These are phyloP conservation scores for Florisuga fusca DNA, from an alignment of 2,797 vertebrate genomes.

Conservation along the genomic window DNA sequence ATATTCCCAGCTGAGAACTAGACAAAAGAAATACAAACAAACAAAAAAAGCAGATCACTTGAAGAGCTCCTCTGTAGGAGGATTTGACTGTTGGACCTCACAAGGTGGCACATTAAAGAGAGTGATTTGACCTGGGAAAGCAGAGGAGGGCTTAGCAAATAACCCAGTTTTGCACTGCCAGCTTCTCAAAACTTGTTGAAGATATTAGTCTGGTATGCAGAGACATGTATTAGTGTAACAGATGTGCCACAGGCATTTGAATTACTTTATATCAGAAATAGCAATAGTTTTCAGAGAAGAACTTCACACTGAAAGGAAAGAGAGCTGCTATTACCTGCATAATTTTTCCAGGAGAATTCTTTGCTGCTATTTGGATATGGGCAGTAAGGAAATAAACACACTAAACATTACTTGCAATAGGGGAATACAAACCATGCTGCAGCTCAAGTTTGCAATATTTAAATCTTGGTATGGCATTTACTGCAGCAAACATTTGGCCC, in stretches of 20 bases:
- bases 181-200: background rate
- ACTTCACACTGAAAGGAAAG: background rate
- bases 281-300: background rate
- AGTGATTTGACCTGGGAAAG: background rate
- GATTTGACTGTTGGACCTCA: background rate
- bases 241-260: background rate
- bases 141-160: background rate
- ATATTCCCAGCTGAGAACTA: background rate
- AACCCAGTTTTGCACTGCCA: background rate
- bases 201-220: background rate
- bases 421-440: background rate
- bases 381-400: background rate
- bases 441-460: background rate
- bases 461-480: background rate
- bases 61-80: background rate
- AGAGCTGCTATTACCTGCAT: background rate
- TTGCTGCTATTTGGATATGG: background rate
- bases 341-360: background rate
- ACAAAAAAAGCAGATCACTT: background rate
- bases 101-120: background rate
- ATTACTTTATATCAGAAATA: background rate
- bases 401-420: background rate
- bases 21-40: background rate
- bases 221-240: fast-evolving
- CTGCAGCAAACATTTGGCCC: background rate